These are phyloP conservation scores for Urocolius indicus DNA, from an alignment of 2,113 vertebrate genomes.

Conservation along the genomic window DNA sequence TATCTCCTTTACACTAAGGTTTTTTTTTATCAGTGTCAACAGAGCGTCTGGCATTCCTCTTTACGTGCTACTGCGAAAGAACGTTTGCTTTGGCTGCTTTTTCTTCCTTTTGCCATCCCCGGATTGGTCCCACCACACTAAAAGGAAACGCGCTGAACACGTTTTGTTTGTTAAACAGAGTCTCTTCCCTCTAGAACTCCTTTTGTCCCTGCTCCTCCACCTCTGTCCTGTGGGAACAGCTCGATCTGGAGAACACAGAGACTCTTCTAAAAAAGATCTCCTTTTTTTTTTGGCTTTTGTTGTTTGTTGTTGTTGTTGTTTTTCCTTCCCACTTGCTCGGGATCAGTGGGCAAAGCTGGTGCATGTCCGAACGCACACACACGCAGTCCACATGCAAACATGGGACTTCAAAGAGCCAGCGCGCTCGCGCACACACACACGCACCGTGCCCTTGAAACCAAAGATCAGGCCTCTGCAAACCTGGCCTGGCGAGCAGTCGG, in stretches of 20 bases:
- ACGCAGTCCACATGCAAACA: not conserved
- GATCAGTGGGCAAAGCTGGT: not conserved
- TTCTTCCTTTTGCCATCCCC: slow-evolving; percentile 19
- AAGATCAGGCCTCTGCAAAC: slow-evolving; percentile 42
- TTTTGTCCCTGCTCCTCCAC: not conserved
- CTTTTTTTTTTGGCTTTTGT: not conserved
- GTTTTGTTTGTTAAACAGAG: not conserved
- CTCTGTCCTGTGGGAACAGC: not conserved
- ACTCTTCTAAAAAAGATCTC: not conserved
- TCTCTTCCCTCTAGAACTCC: not conserved
- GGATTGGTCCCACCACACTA: not conserved
- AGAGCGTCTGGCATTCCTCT: not conserved
- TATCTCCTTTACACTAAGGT: not conserved
- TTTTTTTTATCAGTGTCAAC: slow-evolving; percentile 1
- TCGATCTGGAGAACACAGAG: not conserved
- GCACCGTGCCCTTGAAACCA: slow-evolving; percentile 43
- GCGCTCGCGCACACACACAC: not conserved
- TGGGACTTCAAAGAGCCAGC: not conserved
- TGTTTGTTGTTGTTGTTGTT: too few species aligned
- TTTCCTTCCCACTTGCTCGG: not conserved
- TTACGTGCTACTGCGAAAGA: not conserved
- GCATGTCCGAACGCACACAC: not conserved
- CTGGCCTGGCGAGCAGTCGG: slow-evolving; percentile 8
- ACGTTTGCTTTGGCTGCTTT: not conserved
- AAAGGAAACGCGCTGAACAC: not conserved